Percentiles rank a stretch among this genome's conserved stretches.
Conservation (phyloP, 2,888 invertebrate species). For the Drosophila meridiana region DNA sequence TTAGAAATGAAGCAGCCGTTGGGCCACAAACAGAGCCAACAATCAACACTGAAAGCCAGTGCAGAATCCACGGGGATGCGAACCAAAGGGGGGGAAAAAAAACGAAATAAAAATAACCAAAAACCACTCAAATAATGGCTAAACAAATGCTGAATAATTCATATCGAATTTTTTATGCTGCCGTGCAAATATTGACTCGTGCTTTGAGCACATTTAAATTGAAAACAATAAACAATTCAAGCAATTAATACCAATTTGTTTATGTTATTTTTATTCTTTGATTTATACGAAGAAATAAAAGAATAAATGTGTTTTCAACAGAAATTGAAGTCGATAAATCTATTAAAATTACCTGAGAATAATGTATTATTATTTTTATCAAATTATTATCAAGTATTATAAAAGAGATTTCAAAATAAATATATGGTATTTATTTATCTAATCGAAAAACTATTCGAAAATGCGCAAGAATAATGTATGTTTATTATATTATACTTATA, state of each 20-base stretch:
- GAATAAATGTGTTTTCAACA: neutral
- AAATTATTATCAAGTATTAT: no score
- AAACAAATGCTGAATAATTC: slow-evolving; percentile 24
- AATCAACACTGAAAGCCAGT: slow-evolving; percentile 8
- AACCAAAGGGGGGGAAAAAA: neutral
- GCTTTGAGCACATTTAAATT: neutral
- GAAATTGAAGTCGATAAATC: neutral
- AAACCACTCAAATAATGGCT: slow-evolving; percentile 23
- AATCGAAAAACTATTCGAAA: no score
- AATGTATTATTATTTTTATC: no score
- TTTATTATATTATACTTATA: no score
- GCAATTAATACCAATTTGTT: slow-evolving; percentile 20
- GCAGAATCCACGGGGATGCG: slow-evolving; percentile 28
- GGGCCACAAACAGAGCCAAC: slow-evolving; percentile 31
- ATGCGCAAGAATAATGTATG: no score
- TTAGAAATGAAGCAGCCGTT: slow-evolving; percentile 45
- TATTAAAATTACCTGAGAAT: neutral
- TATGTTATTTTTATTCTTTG: slow-evolving; percentile 1
- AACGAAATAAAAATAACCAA: neutral
- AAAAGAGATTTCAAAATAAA: no score
- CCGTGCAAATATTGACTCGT: slow-evolving; percentile 6
- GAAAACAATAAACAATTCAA: slow-evolving; percentile 12
- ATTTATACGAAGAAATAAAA: neutral
- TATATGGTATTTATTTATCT: no score
- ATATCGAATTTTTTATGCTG: neutral